These are phyloP conservation scores for Gnathonemus longibarbis DNA, from an alignment of 2,113 vertebrate species.

Conservation along the genomic window DNA sequence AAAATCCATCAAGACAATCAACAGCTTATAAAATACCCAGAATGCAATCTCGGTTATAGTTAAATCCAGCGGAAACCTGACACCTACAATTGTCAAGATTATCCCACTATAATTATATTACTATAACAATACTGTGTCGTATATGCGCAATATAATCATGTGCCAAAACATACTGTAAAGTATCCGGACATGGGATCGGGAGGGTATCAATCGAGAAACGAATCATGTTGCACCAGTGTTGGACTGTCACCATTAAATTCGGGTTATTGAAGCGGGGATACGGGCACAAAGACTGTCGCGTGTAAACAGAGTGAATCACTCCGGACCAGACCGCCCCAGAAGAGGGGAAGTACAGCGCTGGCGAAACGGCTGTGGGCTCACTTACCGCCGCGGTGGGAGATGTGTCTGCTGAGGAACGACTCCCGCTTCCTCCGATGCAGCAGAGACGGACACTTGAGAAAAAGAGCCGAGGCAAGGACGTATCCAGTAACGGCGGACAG, in stretches of 20 bases:
- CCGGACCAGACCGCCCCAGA: not conserved
- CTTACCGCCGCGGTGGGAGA: slow-evolving; percentile 93
- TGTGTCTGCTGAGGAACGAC: slow-evolving; percentile 80
- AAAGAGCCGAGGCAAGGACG: slow-evolving; percentile 77
- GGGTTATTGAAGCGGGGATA: not conserved
- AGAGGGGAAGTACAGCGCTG: slow-evolving; percentile 63
- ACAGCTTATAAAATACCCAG: not conserved
- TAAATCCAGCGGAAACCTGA: not conserved
- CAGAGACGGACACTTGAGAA: slow-evolving; percentile 80
- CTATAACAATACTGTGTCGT: not conserved
- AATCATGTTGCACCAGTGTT: not conserved
- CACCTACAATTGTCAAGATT: not conserved
- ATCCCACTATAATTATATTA: not conserved
- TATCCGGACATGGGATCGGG: not conserved
- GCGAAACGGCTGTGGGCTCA: not conserved
- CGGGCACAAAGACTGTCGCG: not conserved
- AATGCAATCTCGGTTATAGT: not conserved
- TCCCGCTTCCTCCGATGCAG: slow-evolving; percentile 79
- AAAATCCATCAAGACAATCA: not conserved
- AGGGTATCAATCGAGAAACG: not conserved
- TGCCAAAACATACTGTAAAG: not conserved
- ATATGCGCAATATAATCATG: not conserved
- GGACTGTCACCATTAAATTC: not conserved
- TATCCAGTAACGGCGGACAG: slow-evolving; percentile 85
- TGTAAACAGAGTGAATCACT: not conserved